Conservation (phyloP, 2,113 vertebrate genomes). For the Odontophorus gujanensis region DNA sequence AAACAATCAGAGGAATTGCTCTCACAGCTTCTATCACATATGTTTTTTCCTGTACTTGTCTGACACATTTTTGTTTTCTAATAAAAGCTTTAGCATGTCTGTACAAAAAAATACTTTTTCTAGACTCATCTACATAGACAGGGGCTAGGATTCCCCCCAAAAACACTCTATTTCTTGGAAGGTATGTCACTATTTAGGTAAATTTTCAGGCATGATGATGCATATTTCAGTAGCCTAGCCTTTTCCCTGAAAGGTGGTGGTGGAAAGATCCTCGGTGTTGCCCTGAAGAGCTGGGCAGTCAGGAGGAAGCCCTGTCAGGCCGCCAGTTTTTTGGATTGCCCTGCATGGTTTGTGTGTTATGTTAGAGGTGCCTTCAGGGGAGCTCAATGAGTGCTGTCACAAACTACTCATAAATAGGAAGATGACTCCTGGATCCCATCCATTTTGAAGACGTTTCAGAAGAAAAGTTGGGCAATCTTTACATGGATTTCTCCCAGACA, state of each 20-base stretch:
- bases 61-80: neutral
- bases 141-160: neutral
- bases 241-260: neutral
- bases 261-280: neutral
- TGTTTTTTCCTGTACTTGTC: neutral
- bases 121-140: neutral
- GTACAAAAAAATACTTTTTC: neutral
- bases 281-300: neutral
- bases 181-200: neutral
- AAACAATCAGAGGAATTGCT: neutral
- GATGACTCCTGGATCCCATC: neutral
- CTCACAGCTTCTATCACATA: neutral
- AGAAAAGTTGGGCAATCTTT: neutral
- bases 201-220: neutral
- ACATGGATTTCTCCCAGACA: neutral
- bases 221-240: neutral
- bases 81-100: neutral
- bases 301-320: neutral
- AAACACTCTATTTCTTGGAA: neutral
- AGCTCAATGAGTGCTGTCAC: neutral
- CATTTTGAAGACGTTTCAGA: neutral
- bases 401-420: neutral
- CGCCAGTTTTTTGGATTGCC: neutral
- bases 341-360: neutral
- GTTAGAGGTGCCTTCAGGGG: neutral